phyloP scores from a whole-genome alignment of 2,888 invertebrate species.

The Dicroscelio sp. region DNA sequence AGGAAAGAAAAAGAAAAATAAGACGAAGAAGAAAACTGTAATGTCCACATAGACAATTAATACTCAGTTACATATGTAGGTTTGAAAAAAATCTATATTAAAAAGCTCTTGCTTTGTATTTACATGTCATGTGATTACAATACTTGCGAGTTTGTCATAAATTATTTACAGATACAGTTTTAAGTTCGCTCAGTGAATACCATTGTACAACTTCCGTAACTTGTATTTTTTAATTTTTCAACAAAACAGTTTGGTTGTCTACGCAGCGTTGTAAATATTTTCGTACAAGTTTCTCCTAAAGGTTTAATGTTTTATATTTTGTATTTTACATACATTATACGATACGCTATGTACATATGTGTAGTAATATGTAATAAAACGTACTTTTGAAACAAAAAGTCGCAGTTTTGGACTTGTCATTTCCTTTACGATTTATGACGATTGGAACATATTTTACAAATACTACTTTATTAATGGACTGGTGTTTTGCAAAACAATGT shows the following conservation, averaged over 20 bases:
- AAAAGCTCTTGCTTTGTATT: slow-evolving; percentile 57
- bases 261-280: slow-evolving; percentile 54
- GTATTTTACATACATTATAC: slow-evolving; percentile 42
- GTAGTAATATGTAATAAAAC: slow-evolving; percentile 52
- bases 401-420: neutral
- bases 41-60: neutral
- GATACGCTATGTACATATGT: slow-evolving; percentile 62
- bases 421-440: neutral
- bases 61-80: too few species aligned
- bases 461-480: too few species aligned
- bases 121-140: slow-evolving; percentile 72
- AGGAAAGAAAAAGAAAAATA: slow-evolving; percentile 23
- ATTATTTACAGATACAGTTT: slow-evolving; percentile 66
- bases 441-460: slow-evolving; percentile 26
- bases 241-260: neutral
- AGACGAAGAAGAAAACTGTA: neutral
- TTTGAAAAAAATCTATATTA: slow-evolving; percentile 74
- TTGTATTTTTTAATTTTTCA: neutral
- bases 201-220: neutral
- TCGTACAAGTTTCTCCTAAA: neutral
- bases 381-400: slow-evolving; percentile 17
- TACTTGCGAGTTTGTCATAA: slow-evolving; percentile 46
- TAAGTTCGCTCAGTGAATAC: neutral
- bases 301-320: neutral
- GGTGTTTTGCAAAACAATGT: too few species aligned